phyloP scores from a whole-genome alignment of 1,140 invertebrate species.

The Drosophila repleta region DNA sequence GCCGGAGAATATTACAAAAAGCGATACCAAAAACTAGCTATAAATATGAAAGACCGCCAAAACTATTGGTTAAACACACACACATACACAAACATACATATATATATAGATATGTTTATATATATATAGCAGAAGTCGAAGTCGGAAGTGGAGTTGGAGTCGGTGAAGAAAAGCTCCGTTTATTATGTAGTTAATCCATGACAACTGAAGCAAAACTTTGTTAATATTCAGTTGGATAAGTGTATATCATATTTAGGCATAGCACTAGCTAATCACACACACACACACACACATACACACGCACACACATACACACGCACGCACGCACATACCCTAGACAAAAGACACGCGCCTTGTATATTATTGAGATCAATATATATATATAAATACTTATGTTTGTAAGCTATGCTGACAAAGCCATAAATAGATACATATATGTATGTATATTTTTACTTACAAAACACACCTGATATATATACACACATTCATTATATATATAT shows the following conservation, averaged over 20 bases:
- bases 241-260: slow-evolving; percentile 64
- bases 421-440: not conserved
- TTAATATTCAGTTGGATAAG: slow-evolving; percentile 51
- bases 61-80: too few species aligned
- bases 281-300: not conserved
- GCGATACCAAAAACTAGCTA: slow-evolving; percentile 70
- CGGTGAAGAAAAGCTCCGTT: slow-evolving; percentile 37
- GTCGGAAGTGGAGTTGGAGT: slow-evolving; percentile 3
- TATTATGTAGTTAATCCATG: slow-evolving; percentile 17
- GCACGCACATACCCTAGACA: slow-evolving; percentile 41
- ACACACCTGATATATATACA: not conserved
- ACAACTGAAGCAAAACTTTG: slow-evolving; percentile 43
- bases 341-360: slow-evolving; percentile 7
- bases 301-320: slow-evolving; percentile 29
- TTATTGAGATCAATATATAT: not conserved
- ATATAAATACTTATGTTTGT: slow-evolving; percentile 10
- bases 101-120: not conserved
- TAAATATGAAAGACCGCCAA: slow-evolving; percentile 25
- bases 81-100: not conserved
- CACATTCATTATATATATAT: slow-evolving; percentile 1
- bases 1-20: slow-evolving; percentile 39
- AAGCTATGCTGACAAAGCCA: too few species aligned
- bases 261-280: slow-evolving; percentile 52
- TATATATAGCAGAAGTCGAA: not conserved
- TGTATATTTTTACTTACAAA: not conserved